Base-by-base conservation (phyloP, 2,888 invertebrate genomes). In the Anthophora plumipes region DNA sequence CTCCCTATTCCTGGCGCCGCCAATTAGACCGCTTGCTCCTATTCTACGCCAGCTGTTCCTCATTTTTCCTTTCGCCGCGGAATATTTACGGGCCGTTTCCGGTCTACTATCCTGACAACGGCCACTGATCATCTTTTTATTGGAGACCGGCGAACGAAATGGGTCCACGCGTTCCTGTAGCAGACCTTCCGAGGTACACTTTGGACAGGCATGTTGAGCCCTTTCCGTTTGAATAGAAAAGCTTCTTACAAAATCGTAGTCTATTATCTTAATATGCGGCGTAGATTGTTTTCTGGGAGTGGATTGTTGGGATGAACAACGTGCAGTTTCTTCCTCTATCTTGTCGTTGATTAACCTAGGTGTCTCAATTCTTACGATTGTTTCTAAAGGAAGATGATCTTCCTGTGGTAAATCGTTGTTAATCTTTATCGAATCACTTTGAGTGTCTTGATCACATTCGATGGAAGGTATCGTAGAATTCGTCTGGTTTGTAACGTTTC, bases 111-210 rank as follows among this genome's bases (percentile, higher is more conserved):
- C 63, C n/a, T 20, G 60, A 41, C 72, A 71, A 25, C 68, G 73
- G n/a, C 25, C n/a, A 20, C 25, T 22, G 22, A 71, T 50, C 25
- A 64, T 71, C 17, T 52, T 77, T 39, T 68, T 67, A 46, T 22
- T 20, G 22, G 59, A 66, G 41, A 61, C 50, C 9, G 82, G 76
- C 7, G 87, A 80, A 17, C 86, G 84, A 70, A 91, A 90, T 8
- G 91, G 91, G 75, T 91, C 89, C 11, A 90, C 71, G 39, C 87
- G 88, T 9, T 85, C 80, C 46, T 85, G 86, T 0, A 91, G 85
- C 60, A 86, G 69, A 41, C 83, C 87, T n/a, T 89, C 89, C 43
- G 91, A 86, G 7, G 88, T 89, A 69, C 91, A 92, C 69, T 91
- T 91, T 0, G 86, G 81, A 70, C 92, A 91, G 20, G 88, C 89